Percentiles rank a stretch among this genome's conserved stretches.
These are phyloP conservation scores for Echinops telfairi DNA, from an alignment of 2,113 vertebrate genomes.

Conservation along the genomic window DNA sequence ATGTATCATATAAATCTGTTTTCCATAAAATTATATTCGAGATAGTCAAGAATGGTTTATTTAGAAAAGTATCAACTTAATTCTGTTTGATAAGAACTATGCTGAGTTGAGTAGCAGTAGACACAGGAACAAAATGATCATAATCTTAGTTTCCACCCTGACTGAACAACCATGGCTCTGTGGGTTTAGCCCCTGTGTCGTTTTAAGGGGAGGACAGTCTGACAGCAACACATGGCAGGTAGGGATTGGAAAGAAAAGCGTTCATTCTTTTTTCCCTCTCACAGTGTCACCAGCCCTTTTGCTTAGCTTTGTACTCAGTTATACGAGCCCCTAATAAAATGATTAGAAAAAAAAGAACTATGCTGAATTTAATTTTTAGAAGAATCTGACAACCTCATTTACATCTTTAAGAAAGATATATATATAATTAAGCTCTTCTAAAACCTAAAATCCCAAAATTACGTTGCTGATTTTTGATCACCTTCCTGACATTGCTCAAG, in stretches of 20 bases:
- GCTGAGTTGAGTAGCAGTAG: not conserved
- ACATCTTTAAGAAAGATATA: constrained; percentile 54
- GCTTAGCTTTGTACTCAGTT: not conserved
- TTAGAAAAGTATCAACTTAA: constrained; percentile 43
- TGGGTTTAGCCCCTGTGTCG: not conserved
- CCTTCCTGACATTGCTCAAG: constrained; percentile 23
- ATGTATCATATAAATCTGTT: not conserved
- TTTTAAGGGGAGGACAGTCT: not conserved
- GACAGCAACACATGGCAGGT: not conserved
- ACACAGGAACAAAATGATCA: not conserved
- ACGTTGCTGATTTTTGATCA: constrained; percentile 21
- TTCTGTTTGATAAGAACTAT: constrained; percentile 12
- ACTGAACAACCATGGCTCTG: not conserved
- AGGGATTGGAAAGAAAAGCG: not conserved
- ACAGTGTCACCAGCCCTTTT: not conserved
- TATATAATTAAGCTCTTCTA: constrained; percentile 19
- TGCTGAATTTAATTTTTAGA: constrained; percentile 17
- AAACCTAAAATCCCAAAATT: constrained; percentile 53
- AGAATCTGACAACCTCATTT: constrained; percentile 16
- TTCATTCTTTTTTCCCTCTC: not conserved
- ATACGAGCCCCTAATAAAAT: no score
- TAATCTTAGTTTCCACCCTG: not conserved
- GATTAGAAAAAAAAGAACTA: not conserved
- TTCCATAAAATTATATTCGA: constrained; percentile 24
- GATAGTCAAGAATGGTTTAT: constrained; percentile 24